Evolutionary conservation across 2,888 invertebrate genomes (phyloP), one percentile per base, ranked within the genome.

Genomic region (Portevinia maculata): DNA sequence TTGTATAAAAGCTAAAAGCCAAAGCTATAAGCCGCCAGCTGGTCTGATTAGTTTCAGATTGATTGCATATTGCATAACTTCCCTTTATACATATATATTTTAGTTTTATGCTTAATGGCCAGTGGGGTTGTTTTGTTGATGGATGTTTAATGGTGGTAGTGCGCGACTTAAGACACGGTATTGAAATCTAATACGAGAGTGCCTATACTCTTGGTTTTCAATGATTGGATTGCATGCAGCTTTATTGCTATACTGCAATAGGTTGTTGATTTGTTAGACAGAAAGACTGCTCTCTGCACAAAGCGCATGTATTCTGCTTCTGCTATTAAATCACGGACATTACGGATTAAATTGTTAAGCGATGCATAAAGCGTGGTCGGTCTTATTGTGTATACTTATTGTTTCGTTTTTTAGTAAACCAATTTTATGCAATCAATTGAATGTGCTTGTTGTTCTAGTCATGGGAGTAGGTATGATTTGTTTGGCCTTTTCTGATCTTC

Each of bases 41-140:
- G 79, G 84, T 84, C 84, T 84, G 84, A 84, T 79, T 84, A 67
- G 79, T 64, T 70, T 79, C 62, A 74, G 73, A 73, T 84, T 79
- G 84, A 84, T 84, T 84, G 84, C 78, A 69, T 69, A 73, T 84
- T 84, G 71, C 83, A 84, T 78, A 84, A 79, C 74, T 34, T 24
- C 24, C 24, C 24, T 3, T 3, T 24, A 3, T 24, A 3, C 5
- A 3, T 24, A 3, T 24, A 24, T 59, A 64, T 46, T 37, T 52
- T 34, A 19, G 11, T 34, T 50, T 21, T 34, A n/a, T 59, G 21
- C 53, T 24, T n/a, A 15, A 30, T 19, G 17, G 75, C 46, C 34
- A 7, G 32, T 17, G 24, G 65, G 21, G 44, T 48, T 57, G 30
- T 32, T 28, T 48, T 17, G 24, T 55, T 48, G 17, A 17, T 46